These are phyloP conservation scores for Heterocephalus glaber DNA, from an alignment of 2,113 vertebrate species.

Conservation along the genomic window DNA sequence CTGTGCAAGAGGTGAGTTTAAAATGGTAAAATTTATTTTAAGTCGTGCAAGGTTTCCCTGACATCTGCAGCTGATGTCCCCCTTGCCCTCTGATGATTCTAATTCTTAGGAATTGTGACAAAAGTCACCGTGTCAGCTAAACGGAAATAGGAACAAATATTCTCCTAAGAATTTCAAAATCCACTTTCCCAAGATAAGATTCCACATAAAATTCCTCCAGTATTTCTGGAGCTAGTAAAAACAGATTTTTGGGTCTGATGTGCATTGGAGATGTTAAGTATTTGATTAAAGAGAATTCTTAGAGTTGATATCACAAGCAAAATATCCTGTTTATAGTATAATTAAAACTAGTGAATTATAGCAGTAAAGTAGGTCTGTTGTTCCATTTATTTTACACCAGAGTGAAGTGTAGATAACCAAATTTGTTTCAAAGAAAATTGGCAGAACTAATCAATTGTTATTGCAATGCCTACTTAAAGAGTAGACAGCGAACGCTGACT, in stretches of 20 bases:
- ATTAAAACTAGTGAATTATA: conserved; percentile 68
- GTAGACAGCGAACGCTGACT: conserved; percentile 82
- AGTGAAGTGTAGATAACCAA: conserved; percentile 86
- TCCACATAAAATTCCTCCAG: not conserved
- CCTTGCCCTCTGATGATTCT: conserved; percentile 39
- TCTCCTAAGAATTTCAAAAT: conserved; percentile 60
- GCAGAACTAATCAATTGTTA: conserved; percentile 88
- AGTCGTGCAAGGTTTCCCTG: conserved; percentile 40
- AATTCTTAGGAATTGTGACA: conserved; percentile 45
- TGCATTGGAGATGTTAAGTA: conserved; percentile 52
- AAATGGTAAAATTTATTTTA: conserved; percentile 59
- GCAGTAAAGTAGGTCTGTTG: conserved; percentile 73
- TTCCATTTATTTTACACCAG: conserved; percentile 81
- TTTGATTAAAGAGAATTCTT: conserved; percentile 54
- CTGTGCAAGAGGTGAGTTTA: conserved; percentile 60
- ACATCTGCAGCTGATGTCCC: not conserved
- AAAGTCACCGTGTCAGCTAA: conserved; percentile 50
- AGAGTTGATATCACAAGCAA: conserved; percentile 68
- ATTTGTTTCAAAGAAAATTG: conserved; percentile 87
- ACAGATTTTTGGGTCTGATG: conserved; percentile 7
- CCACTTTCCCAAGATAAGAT: conserved; percentile 9
- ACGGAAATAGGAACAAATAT: conserved; percentile 51
- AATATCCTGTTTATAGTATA: conserved; percentile 59
- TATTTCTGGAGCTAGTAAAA: conserved; percentile 43
- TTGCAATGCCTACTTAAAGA: conserved; percentile 85